Base-by-base conservation (phyloP, 2,113 vertebrate species). In the Vireo altiloquus region DNA sequence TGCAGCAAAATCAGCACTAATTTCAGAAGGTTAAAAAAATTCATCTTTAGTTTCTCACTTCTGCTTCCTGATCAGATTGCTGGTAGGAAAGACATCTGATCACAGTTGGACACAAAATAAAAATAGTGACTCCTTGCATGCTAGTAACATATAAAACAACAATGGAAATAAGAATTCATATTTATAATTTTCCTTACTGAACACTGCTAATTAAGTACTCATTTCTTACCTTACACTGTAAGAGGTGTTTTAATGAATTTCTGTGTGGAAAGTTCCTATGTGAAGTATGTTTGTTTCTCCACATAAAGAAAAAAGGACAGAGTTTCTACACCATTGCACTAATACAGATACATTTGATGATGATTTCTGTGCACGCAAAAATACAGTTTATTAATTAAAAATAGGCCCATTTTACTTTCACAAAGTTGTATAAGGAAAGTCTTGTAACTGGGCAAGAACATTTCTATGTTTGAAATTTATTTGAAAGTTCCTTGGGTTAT, bases 401-500 rank as follows among this genome's bases (percentile, higher is more conserved):
- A 20, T 9, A 68, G 2, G 9, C 3, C 2, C 25, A 64, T 70
- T 80, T 76, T 25, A 72, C 20, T 61, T 84, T 76, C 46, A 71
- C 8, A 49, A 50, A 78, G 21, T 16, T 70, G 28, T 19, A 11
- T 8, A 69, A 81, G 11, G 3, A 50, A 85, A 72, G 35, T 4
- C 42, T 56, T 31, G 35, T 25, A 86, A 20, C 30, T 66, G 19
- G 21, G 8, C 11, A 60, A 94, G n/a, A 87, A 60, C 44, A 31
- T 57, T 37, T 75, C 52, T 33, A 4, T 7, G 6, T 18, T n/a
- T 44, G 23, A 18, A 13, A 20, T 35, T 37, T 44, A n/a, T 50
- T 75, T 44, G 53, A 37, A 71, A 35, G 39, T 84, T 95, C 40
- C 46, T 91, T 96, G 87, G 59, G 64, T 87, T 89, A 97, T 33